Base-by-base conservation (phyloP, 2,888 invertebrate genomes). In the Drosophila fungiperda region DNA sequence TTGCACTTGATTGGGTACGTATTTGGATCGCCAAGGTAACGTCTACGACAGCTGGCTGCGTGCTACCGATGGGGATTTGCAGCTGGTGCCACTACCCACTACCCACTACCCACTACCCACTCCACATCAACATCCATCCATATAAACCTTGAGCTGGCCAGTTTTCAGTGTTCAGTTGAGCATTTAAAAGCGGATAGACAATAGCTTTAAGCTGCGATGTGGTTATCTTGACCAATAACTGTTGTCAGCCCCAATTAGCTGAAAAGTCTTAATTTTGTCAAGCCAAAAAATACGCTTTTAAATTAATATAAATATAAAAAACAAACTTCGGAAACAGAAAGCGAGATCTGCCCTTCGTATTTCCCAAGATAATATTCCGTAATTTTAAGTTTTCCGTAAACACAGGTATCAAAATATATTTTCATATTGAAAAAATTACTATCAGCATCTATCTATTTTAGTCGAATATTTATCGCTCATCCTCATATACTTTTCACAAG, bases 1-100 rank as follows among this genome's bases (percentile, higher is more conserved):
- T 87, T 84, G 74, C 82, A 80, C 85, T 88, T 89, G 85, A 85
- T 89, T 85, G 85, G 61, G 68, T 70, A 73, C 76, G 80, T 82
- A 87, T 55, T 83, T 76, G 66, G 57, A 82, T 84, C 71, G 85
- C 63, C 89, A 78, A 78, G 89, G 85, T 74, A 85, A 70, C 53
- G 53, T 33, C 53, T 20, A 68, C 50, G 49, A 50, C 68, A 49
- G 48, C 40, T 26, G 42, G 50, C 36, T 59, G 59, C 20, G 23
- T 35, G 54, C 45, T 60, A 29, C 68, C 6, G 36, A 45, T 42
- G 64, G 73, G 64, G 76, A 78, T 69, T 76, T 69, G 63, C 78
- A 63, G 42, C 60, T 61, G 63, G 9, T 33, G 32, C 15, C 29
- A 2, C 15, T 7, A 5, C n/a, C 29, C n/a, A 12, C 12, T 45